A percentile compares a stretch with the other conserved stretches of the same genome.
Conservation (phyloP, 1,140 invertebrate species). For the Trissolcus basalis region DNA sequence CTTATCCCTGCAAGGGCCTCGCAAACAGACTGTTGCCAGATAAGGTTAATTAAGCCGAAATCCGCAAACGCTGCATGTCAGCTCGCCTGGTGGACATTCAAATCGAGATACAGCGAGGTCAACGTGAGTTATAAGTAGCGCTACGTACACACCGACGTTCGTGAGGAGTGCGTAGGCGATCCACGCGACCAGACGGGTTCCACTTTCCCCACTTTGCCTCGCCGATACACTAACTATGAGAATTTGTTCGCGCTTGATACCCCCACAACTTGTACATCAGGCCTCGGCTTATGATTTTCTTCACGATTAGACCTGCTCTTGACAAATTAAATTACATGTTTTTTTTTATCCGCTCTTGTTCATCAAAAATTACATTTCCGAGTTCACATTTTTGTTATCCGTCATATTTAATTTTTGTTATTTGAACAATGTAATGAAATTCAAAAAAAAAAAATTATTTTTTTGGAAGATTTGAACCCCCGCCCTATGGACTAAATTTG, state of each 20-base stretch:
- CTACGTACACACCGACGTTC: constrained; percentile 16
- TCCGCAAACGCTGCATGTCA: constrained; percentile 51
- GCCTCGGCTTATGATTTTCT: no score
- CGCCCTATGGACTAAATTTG: no score
- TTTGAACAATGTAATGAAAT: no score
- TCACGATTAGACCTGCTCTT: no score
- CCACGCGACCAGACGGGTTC: constrained; percentile 50
- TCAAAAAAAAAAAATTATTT: no score
- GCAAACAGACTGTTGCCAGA: constrained; percentile 46
- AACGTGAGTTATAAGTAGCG: constrained; percentile 39
- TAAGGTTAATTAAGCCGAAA: constrained; percentile 58
- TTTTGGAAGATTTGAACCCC: no score
- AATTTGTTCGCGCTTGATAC: constrained; percentile 16
- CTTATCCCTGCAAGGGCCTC: constrained; percentile 24
- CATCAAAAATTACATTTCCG: no score
- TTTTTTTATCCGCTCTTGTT: no score
- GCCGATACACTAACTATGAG: constrained; percentile 38
- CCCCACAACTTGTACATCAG: no score
- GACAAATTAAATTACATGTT: no score
- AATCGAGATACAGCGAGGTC: constrained; percentile 35
- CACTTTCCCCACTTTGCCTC: constrained; percentile 22
- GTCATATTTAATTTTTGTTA: no score
- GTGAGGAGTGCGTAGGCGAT: constrained; percentile 37
- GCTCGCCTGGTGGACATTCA: constrained; percentile 32
- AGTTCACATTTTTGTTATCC: no score